phyloP scores from a whole-genome alignment of 2,888 invertebrate species.

The Hydroisotoma schaefferi region DNA sequence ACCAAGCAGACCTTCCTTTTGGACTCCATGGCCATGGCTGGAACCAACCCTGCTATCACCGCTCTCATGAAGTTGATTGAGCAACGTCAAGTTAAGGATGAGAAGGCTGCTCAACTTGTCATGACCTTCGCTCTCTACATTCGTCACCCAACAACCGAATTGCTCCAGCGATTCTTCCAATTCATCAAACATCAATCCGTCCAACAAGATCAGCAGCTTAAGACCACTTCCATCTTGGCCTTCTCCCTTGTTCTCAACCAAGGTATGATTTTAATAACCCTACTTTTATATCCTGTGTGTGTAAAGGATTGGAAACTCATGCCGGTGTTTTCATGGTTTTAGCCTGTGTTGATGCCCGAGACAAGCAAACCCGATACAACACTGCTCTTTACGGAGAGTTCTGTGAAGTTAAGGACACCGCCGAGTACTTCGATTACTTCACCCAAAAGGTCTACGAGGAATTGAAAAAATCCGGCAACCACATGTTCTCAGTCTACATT shows the following conservation, averaged over 20 bases:
- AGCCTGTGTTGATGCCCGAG: constrained; percentile 49
- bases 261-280: too few species aligned
- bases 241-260: constrained; percentile 50
- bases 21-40: constrained; percentile 46
- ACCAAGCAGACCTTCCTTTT: constrained; percentile 28
- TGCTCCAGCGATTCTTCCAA: constrained; percentile 50
- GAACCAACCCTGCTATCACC: constrained; percentile 51
- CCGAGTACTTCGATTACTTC: constrained; percentile 43
- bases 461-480: constrained; percentile 30
- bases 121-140: constrained; percentile 49
- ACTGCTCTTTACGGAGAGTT: constrained; percentile 46
- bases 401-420: constrained; percentile 45
- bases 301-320: too few species aligned
- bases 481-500: constrained; percentile 47
- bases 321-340: too few species aligned
- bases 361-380: constrained; percentile 46
- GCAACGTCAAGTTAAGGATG: constrained; percentile 45
- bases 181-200: constrained; percentile 45
- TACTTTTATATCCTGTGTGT: too few species aligned
- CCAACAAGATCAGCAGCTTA: constrained; percentile 42
- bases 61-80: constrained; percentile 50
- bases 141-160: constrained; percentile 51
- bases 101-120: constrained; percentile 49
- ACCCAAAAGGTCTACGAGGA: constrained; percentile 31
- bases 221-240: constrained; percentile 49